Conservation (phyloP, 2,888 invertebrate species). For the Agapetus fuscipes region DNA sequence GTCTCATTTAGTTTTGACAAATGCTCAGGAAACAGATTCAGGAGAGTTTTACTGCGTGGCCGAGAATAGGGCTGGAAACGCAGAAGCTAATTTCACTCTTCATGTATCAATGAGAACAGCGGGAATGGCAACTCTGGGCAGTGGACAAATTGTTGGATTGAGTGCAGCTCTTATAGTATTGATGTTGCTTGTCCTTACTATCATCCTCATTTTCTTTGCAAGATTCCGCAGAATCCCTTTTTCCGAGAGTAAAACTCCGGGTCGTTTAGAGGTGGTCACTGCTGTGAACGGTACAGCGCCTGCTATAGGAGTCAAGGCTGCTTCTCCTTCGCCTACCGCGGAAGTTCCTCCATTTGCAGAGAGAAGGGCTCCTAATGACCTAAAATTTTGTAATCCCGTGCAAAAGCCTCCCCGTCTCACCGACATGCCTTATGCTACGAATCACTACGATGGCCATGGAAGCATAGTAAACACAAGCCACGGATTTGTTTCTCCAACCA, state of each 20-base stretch:
- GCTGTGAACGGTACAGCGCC: conserved; percentile 47
- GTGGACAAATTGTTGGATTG: conserved; percentile 77
- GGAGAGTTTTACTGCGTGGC: conserved; percentile 84
- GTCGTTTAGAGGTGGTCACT: conserved; percentile 62
- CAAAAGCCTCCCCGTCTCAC: conserved; percentile 61
- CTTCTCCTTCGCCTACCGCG: conserved; percentile 46
- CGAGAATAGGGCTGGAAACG: conserved; percentile 79
- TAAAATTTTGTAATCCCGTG: conserved; percentile 52
- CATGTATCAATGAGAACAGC: conserved; percentile 69
- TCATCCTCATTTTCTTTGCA: conserved; percentile 62
- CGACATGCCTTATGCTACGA: conserved; percentile 59
- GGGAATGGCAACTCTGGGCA: conserved; percentile 72
- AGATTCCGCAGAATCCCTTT: conserved; percentile 63
- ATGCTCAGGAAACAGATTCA: conserved; percentile 74
- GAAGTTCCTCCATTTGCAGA: conserved; percentile 41
- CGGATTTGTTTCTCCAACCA: conserved; percentile 64
- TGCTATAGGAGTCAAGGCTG: conserved; percentile 41
- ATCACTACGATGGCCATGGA: conserved; percentile 59
- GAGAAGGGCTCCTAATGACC: conserved; percentile 33
- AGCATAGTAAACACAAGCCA: conserved; percentile 53
- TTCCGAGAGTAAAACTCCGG: conserved; percentile 67
- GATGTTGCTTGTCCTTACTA: conserved; percentile 49
- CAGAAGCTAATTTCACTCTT: conserved; percentile 82
- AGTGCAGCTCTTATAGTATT: conserved; percentile 73
- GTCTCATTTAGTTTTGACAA: conserved; percentile 67